Evolutionary conservation across 2,113 vertebrate species (phyloP), one percentile per base, ranked within the genome.

Genomic region (Lepus americanus): DNA sequence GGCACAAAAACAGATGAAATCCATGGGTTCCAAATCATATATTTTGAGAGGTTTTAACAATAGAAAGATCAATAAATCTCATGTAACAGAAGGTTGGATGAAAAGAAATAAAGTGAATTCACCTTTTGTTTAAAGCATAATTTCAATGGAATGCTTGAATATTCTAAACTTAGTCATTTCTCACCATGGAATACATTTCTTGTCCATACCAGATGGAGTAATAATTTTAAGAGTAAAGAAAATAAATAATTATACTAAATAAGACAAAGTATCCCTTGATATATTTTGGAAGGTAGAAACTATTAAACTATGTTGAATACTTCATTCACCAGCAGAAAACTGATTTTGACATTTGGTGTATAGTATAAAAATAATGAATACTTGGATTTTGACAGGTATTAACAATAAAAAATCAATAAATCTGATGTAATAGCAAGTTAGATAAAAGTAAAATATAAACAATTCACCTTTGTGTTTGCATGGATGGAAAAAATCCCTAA

Each of bases 281-380:
- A 13, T 8, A 64, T 70, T 10, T n/a, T 51, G 51, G 51, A 74
- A 69, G 6, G 20, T 16, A 84, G 76, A 90, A 67, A 14, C 20
- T 84, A 19, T 51, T 84, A 1, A 55, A 55, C 44, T 92, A 5
- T 67, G 67, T 39, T 14, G 29, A 76, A 63, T 63, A 63, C 9
- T 8, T 74, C 13, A 53, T 89, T 92, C 44, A 84, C 36, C 29
- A 87, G 33, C 17, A 79, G 33, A 27, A 79, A 80, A 39, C 51
- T 90, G 82, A 55, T 88, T 88, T 90, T 64, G 66, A 86, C 36
- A 7, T 83, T 93, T 33, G 79, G 13, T 25, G 6, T 51, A 3
- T 51, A 44, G n/a, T 73, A 4, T 31, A 92, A 95, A 94, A 89
- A 76, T 83, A 93, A 27, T 19, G 23, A 51, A 81, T 20, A 89